Evolutionary conservation across 2,113 vertebrate species (phyloP).

Genomic region (Cyprinodon brontotheroides): DNA sequence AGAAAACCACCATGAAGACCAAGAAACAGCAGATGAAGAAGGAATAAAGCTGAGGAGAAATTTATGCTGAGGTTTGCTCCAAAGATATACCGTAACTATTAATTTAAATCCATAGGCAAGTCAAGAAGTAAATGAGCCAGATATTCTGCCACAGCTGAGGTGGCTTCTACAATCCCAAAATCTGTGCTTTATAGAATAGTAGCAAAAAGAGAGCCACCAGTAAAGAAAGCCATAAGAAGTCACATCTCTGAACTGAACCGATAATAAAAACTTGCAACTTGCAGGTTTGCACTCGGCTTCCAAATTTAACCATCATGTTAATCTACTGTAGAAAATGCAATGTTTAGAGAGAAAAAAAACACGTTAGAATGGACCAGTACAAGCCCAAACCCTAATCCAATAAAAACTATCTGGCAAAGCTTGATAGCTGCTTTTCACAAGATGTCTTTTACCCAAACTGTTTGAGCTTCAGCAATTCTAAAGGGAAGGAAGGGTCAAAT

Average conservation of each 20-base stretch:
- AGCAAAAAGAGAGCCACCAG: no score
- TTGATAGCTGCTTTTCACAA: background rate
- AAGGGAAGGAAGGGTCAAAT: background rate
- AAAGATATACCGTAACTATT: background rate
- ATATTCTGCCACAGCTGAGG: no score
- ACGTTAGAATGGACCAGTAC: background rate
- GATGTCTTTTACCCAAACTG: background rate
- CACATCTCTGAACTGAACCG: no score
- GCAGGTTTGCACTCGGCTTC: no score
- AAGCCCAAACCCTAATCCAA: background rate
- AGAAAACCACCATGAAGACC: background rate
- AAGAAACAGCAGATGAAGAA: background rate
- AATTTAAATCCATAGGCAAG: no score
- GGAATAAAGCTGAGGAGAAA: background rate
- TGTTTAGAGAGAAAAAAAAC: background rate
- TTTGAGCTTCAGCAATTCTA: background rate
- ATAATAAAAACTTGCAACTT: no score
- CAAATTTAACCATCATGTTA: no score
- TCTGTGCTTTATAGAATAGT: no score
- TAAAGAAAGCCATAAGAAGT: no score
- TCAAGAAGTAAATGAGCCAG: no score
- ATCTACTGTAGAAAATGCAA: no score
- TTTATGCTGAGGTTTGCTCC: background rate
- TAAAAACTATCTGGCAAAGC: background rate
- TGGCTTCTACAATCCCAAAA: no score